These are phyloP conservation scores for Oryctolagus cuniculus DNA, from an alignment of 2,113 vertebrate genomes.

Conservation along the genomic window mOryCun1.1 NC_091449.1:50736001-50736500, in stretches of 20 bases:
- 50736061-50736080: not conserved
- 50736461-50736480: not conserved
- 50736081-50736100: conserved; percentile 23
- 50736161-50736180: not conserved
- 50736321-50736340: conserved; percentile 50
- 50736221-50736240: conserved; percentile 58
- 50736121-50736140: not conserved
- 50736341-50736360: conserved; percentile 51
- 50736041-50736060: not conserved
- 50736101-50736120: conserved; percentile 6
- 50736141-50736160: not conserved
- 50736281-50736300: conserved; percentile 60
- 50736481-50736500: not conserved
- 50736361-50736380: conserved; percentile 28
- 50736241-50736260: conserved; percentile 35
- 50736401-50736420: conserved; percentile 42
- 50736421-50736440: conserved; percentile 48
- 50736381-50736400: not conserved
- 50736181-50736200: conserved; percentile 47
- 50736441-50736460: not conserved
- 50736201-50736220: not conserved
- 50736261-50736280: conserved; percentile 51
- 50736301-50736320: conserved; percentile 58
- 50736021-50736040: conserved; percentile 29
- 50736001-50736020: not conserved